phyloP scores from a whole-genome alignment of 2,797 vertebrate genomes.

The Galaxias olidus region DNA sequence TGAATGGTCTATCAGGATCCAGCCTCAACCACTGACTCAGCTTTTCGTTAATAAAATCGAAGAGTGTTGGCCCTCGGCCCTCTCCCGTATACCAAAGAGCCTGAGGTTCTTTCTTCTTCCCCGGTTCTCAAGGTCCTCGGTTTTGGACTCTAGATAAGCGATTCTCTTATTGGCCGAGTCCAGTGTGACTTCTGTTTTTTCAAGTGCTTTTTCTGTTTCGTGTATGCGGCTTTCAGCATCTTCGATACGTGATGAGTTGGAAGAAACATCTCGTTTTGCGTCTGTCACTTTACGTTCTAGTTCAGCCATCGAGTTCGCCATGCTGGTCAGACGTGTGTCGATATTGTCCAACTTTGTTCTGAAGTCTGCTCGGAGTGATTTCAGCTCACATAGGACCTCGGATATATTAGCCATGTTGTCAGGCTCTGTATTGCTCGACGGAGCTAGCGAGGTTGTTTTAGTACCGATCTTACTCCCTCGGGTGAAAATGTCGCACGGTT shows the following conservation, averaged over 20 bases:
- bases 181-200: neutral
- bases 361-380: conserved; percentile 3
- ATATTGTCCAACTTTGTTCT: neutral
- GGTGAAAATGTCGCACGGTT: conserved; percentile 22
- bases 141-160: conserved; percentile 17
- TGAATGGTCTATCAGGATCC: conserved; percentile 12
- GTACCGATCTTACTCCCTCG: neutral
- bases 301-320: conserved; percentile 5
- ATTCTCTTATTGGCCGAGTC: conserved; percentile 9
- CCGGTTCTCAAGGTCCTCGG: conserved; percentile 19
- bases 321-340: neutral
- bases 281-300: conserved; percentile 3
- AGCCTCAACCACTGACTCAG: conserved; percentile 1
- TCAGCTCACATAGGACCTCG: conserved; percentile 15
- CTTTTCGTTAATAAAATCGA: neutral
- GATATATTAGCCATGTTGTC: conserved; percentile 1
- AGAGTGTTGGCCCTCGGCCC: conserved; percentile 3
- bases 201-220: neutral
- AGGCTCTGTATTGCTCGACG: neutral
- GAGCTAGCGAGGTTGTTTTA: neutral
- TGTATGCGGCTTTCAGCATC: conserved; percentile 7
- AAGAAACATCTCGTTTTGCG: conserved; percentile 8
- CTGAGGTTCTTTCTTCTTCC: conserved; percentile 20
- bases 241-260: neutral
- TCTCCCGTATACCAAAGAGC: conserved; percentile 14